Conservation (phyloP, 2,113 vertebrate genomes). For the Bagarius yarrelli region DNA sequence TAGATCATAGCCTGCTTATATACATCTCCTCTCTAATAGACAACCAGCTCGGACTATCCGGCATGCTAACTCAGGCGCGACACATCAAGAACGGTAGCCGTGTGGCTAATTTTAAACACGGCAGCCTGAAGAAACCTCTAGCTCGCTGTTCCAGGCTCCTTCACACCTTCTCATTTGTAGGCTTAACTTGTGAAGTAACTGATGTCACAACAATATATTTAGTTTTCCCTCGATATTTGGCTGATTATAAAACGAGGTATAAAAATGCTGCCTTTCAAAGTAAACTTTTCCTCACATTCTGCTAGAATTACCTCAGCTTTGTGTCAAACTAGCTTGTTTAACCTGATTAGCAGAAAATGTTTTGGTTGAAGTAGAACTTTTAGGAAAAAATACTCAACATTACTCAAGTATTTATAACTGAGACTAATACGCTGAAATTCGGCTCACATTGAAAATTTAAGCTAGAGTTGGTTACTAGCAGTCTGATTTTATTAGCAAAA, state of each 20-base stretch:
- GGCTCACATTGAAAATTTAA: too few relatives aligned
- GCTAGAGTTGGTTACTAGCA: too few relatives aligned
- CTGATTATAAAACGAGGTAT: neutral
- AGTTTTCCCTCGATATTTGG: neutral
- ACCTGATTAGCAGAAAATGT: too few relatives aligned
- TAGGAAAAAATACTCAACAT: too few relatives aligned
- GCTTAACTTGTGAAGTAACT: neutral
- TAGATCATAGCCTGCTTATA: neutral
- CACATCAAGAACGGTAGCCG: neutral
- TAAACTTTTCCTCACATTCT: neutral
- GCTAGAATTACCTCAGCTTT: neutral
- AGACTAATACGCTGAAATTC: too few relatives aligned
- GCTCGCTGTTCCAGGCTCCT: neutral
- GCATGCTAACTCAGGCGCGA: neutral
- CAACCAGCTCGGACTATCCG: neutral
- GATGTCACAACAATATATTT: slow-evolving; percentile 16
- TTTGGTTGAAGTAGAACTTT: too few relatives aligned
- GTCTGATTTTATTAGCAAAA: too few relatives aligned
- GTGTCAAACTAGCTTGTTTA: too few relatives aligned
- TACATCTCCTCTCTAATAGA: slow-evolving; percentile 8
- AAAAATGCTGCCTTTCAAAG: neutral
- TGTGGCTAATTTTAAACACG: neutral
- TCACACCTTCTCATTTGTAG: slow-evolving; percentile 4
- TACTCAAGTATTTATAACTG: too few relatives aligned
- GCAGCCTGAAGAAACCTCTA: neutral